Percentiles rank a stretch among this genome's conserved stretches.
These are phyloP conservation scores for Myripristis jacobus DNA, from an alignment of 2,797 vertebrate genomes.

Conservation along the genomic window DNA sequence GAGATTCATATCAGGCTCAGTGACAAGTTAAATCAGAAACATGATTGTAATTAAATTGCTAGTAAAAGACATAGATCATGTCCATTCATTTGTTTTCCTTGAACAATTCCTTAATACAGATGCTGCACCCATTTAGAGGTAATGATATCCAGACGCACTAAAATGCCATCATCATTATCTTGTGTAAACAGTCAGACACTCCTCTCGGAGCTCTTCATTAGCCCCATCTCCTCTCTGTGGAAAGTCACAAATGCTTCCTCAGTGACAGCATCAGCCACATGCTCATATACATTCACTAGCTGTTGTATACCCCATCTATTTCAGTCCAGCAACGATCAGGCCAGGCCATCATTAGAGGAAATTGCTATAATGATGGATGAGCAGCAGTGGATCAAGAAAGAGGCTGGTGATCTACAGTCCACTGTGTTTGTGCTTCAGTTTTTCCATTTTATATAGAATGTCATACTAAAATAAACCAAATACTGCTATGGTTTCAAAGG, in stretches of 20 bases:
- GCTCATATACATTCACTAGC: constrained; percentile 9
- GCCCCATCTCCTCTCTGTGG: constrained; percentile 21
- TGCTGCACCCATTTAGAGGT: constrained; percentile 35
- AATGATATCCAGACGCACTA: constrained; percentile 51
- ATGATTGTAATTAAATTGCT: constrained; percentile 20
- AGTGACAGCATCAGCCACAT: constrained; percentile 20
- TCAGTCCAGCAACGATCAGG: constrained; percentile 2
- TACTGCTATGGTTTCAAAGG: not conserved
- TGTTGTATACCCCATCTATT: not conserved
- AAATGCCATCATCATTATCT: constrained; percentile 60
- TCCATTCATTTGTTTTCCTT: constrained; percentile 11
- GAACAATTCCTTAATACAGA: constrained; percentile 12
- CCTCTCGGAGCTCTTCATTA: constrained; percentile 51
- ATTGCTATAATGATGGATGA: constrained; percentile 17
- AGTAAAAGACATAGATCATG: constrained; percentile 11
- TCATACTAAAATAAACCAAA: not conserved
- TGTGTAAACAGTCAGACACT: constrained; percentile 38
- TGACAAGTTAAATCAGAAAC: not conserved
- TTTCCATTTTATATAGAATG: constrained; percentile 3
- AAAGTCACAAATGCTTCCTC: constrained; percentile 19
- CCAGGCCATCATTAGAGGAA: constrained; percentile 24
- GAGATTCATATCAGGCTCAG: constrained; percentile 6
- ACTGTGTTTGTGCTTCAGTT: constrained; percentile 6
- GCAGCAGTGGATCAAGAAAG: not conserved
- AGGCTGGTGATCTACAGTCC: not conserved